Base-by-base conservation (phyloP, 2,888 invertebrate genomes). In the Andrena fulva region DNA sequence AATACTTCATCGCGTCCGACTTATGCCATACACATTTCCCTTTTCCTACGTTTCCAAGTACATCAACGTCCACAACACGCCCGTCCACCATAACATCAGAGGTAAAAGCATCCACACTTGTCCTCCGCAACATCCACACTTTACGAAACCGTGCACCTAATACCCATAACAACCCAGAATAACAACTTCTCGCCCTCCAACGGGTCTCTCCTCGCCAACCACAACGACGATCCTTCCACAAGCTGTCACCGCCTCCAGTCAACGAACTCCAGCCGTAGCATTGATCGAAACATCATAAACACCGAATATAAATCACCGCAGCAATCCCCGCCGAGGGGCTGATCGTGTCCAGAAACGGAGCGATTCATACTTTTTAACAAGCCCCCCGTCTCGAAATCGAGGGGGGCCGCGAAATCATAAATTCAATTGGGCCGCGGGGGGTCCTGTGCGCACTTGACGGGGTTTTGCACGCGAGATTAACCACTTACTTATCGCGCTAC, bases 381-480 rank as follows among this genome's bases (percentile, higher is more conserved):
- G 70, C 24, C 31, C 31, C 59, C 31, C 29, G 60, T 12, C 12
- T 29, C 29, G 29, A n/a, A 50, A 64, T n/a, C 24, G 8, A 16
- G 3, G 20, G 42, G 42, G 10, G 10, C 16, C n/a, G 5, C 33
- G n/a, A 66, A 63, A 29, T 70, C 64, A 59, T 77, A 77, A 77
- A 77, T 77, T 64, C 62, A 24, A n/a, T 29, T 35, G 59, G 10
- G 27, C 66, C 74, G 29, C 20, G 42, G 69, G 63, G 24, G 66
- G 64, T 27, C 24, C 35, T n/a, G 54, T 20, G 62, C 35, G 48
- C 71, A 73, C 50, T 75, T 75, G 62, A 62, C 74, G 24, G 27
- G 31, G 33, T 62, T 54, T 54, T 27, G 66, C 75, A 82, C 75
- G 82, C 76, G 80, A 82, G 75, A 62, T 71, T 62, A 67, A 60